Conservation (phyloP, 2,888 invertebrate species). For the Colletes collaris region DNA sequence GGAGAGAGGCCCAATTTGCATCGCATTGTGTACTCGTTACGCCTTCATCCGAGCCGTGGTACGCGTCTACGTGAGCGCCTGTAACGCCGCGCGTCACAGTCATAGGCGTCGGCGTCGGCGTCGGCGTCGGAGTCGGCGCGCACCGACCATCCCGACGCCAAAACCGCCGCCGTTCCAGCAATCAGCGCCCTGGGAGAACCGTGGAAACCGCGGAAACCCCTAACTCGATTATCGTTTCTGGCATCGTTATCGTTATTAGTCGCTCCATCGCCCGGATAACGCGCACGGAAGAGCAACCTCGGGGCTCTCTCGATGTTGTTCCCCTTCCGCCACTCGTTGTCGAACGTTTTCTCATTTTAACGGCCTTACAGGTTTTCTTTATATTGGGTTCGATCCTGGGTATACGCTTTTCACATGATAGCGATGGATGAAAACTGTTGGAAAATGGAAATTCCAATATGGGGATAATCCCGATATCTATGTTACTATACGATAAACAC, state of each 20-base stretch:
- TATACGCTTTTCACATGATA: too few relatives aligned
- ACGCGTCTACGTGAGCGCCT: constrained; percentile 11
- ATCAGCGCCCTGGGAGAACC: constrained; percentile 76
- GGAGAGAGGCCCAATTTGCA: constrained; percentile 79
- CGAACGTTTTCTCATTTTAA: not conserved
- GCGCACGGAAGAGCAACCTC: constrained; percentile 30
- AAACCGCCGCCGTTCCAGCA: constrained; percentile 73
- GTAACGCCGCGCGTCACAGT: not conserved
- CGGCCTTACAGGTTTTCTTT: too few relatives aligned
- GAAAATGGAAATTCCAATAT: too few relatives aligned
- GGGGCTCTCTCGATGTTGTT: constrained; percentile 21
- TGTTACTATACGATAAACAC: too few relatives aligned
- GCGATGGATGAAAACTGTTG: too few relatives aligned
- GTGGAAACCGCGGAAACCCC: constrained; percentile 76
- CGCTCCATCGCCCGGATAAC: constrained; percentile 73
- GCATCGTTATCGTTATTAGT: constrained; percentile 79
- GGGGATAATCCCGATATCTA: too few relatives aligned
- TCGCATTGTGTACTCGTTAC: constrained; percentile 82
- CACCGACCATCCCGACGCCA: constrained; percentile 56
- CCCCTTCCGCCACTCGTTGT: not conserved
- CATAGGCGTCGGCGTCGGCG: constrained; percentile 26
- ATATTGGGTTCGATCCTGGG: too few relatives aligned
- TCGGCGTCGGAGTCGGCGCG: constrained; percentile 42
- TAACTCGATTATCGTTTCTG: constrained; percentile 77
- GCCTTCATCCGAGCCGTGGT: constrained; percentile 72